Conservation (phyloP, 2,113 vertebrate species). For the Cyprinus carpio region DNA sequence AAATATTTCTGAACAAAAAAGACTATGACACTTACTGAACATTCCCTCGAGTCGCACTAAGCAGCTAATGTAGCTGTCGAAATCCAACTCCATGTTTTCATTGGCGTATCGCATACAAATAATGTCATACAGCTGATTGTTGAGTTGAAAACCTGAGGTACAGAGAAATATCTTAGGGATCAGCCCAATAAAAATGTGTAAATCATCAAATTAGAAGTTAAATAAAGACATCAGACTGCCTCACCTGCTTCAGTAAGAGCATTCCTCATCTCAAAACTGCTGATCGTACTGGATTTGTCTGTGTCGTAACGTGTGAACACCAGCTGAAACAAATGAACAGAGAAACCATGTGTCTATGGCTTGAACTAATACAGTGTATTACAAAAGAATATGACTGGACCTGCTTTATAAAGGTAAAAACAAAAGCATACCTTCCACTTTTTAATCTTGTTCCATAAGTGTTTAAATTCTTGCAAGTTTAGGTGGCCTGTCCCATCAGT, state of each 20-base stretch:
- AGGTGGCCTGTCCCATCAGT: slow-evolving; percentile 93
- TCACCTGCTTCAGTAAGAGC: slow-evolving; percentile 91
- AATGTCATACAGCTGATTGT: slow-evolving; percentile 93
- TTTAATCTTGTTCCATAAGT: slow-evolving; percentile 97
- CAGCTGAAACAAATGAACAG: slow-evolving; percentile 74
- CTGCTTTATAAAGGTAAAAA: neutral
- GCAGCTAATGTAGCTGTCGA: slow-evolving; percentile 97
- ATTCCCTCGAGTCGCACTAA: slow-evolving; percentile 96
- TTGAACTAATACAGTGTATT: neutral
- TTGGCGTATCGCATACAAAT: slow-evolving; percentile 95
- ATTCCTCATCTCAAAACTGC: slow-evolving; percentile 96
- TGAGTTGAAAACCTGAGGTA: slow-evolving; percentile 87
- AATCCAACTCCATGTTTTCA: slow-evolving; percentile 88
- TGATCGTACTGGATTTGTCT: slow-evolving; percentile 85
- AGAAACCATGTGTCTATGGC: neutral
- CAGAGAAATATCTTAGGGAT: neutral
- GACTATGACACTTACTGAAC: slow-evolving; percentile 86
- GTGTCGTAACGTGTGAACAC: slow-evolving; percentile 86
- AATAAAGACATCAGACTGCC: neutral
- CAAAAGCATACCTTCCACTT: slow-evolving; percentile 87
- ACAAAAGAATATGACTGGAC: neutral
- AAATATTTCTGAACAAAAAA: neutral
- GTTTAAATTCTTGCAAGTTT: slow-evolving; percentile 92
- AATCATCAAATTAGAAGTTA: neutral
- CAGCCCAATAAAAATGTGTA: neutral